Evolutionary conservation across 2,888 invertebrate genomes (phyloP).

Genomic region (Poecilus cupreus): DNA sequence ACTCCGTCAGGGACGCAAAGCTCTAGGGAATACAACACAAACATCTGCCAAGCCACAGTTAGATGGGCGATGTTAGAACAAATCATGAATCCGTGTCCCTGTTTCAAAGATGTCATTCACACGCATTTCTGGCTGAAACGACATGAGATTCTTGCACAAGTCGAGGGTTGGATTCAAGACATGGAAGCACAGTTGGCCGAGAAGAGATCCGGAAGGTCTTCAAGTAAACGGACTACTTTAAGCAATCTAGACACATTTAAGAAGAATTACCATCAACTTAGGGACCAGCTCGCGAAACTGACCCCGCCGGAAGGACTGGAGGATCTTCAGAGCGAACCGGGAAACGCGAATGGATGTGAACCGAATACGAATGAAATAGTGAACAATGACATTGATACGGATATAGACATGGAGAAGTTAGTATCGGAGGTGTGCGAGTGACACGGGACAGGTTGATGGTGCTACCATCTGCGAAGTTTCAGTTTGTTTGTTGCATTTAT

Average conservation of each 20-base stretch:
- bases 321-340: neutral
- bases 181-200: slow-evolving; percentile 86
- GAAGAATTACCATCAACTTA: slow-evolving; percentile 77
- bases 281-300: slow-evolving; percentile 90
- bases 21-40: slow-evolving; percentile 95
- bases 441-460: slow-evolving; percentile 63
- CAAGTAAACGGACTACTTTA: slow-evolving; percentile 69
- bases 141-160: slow-evolving; percentile 90
- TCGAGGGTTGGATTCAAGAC: slow-evolving; percentile 93
- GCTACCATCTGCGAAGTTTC: neutral
- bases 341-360: neutral
- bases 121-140: slow-evolving; percentile 96
- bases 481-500: slow-evolving; percentile 54
- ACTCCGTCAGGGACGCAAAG: slow-evolving; percentile 92
- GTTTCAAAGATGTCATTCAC: slow-evolving; percentile 94
- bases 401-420: slow-evolving; percentile 84
- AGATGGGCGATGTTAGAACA: slow-evolving; percentile 98
- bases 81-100: slow-evolving; percentile 90
- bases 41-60: slow-evolving; percentile 95
- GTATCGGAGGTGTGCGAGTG: slow-evolving; percentile 81
- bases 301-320: slow-evolving; percentile 85
- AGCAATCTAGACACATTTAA: slow-evolving; percentile 70
- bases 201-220: slow-evolving; percentile 83
- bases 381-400: slow-evolving; percentile 71
- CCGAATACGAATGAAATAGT: slow-evolving; percentile 70